phyloP scores from a whole-genome alignment of 2,797 vertebrate genomes.

The Oryzias dopingdopingensis region DNA sequence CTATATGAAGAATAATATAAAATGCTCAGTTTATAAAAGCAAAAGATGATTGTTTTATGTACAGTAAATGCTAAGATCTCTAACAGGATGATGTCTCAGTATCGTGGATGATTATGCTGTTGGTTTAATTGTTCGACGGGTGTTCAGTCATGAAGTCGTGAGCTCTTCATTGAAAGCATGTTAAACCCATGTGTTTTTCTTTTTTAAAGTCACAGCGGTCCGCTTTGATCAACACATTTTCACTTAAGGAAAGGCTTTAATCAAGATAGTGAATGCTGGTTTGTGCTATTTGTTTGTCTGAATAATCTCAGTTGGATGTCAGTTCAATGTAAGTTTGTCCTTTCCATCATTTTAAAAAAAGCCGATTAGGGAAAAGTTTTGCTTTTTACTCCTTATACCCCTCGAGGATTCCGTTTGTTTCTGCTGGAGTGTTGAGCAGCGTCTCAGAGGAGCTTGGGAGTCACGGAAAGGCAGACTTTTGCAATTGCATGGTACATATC shows the following conservation, averaged over 20 bases:
- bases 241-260: constrained; percentile 56
- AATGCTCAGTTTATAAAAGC: constrained; percentile 75
- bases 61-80: constrained; percentile 68
- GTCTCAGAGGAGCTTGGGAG: constrained; percentile 24
- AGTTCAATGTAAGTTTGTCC: constrained; percentile 17
- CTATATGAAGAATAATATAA: constrained; percentile 83
- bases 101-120: constrained; percentile 66
- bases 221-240: constrained; percentile 53
- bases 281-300: constrained; percentile 30
- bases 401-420: neutral
- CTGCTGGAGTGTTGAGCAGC: constrained; percentile 27
- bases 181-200: constrained; percentile 46
- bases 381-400: neutral
- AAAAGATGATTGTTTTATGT: constrained; percentile 73
- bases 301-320: constrained; percentile 22
- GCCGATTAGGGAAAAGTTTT: neutral
- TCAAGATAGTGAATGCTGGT: constrained; percentile 36
- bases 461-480: constrained; percentile 19
- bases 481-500: constrained; percentile 60
- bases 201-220: constrained; percentile 45
- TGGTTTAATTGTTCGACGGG: constrained; percentile 64
- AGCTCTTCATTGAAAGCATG: constrained; percentile 71
- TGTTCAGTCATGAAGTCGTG: constrained; percentile 65
- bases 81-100: constrained; percentile 68
- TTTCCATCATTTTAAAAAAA: constrained; percentile 17